Evolutionary conservation across 2,797 vertebrate genomes (phyloP), one percentile per base, ranked within the genome.

Genomic region (Sebastes itinus): DNA sequence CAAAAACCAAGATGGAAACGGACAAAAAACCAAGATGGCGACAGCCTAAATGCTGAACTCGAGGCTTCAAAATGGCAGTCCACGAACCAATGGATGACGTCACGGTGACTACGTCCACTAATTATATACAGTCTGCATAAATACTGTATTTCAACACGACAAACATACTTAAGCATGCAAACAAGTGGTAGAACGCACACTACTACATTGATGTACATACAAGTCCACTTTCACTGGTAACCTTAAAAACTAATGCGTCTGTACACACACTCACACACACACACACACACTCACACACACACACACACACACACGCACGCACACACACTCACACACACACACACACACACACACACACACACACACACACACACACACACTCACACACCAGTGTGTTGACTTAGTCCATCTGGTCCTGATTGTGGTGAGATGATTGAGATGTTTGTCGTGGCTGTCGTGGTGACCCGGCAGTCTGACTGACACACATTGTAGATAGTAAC

Each of bases 361-460:
- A 28, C 30, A 9, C 32, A 33, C 32, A 33, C 32, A 25, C 54
- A 63, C 58, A 52, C 42, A 64, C 56, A 25, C 56, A 75, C 65
- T 62, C 49, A 69, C 64, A 65, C 30, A 33, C 77, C 27, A 2
- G 60, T 46, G 38, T 87, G 84, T 89, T 92, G 89, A 91, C 75
- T 87, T 71, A 88, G 85, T 22, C 87, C 92, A 92, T 93, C 88
- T 92, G 90, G 88, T 88, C 68, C 76, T 87, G 83, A 88, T 92
- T 91, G 82, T 80, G 80, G 62, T 56, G 79, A 87, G 85, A 89
- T 89, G 86, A 90, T 89, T 88, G 91, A 91, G 90, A 90, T 89
- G 82, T 90, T 92, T 88, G 90, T 92, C 75, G 71, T 83, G 61
- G 87, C 75, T 71, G 80, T 64, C 88, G 73, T 32, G n/a, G 62